Evolutionary conservation across 2,113 vertebrate species (phyloP), one percentile per base, ranked within the genome.

Genomic region (Lepus europaeus): DNA sequence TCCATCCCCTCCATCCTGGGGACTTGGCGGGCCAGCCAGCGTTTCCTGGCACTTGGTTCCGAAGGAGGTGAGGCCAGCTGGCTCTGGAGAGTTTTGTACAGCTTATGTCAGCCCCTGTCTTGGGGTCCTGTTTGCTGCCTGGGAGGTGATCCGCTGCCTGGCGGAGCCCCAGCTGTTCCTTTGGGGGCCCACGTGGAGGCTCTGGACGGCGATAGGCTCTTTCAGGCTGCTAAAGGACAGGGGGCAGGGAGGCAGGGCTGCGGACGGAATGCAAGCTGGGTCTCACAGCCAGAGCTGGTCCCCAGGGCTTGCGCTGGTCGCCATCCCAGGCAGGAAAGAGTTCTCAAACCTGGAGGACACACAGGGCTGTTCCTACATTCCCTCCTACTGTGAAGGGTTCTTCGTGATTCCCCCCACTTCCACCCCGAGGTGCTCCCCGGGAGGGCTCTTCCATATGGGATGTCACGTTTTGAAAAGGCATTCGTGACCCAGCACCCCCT

Each of bases 11-110:
- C 88, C 0, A 63, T 49, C 79, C 27, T 19, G 85, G 82, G 85
- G 82, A 49, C 85, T 77, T 93, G 95, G 96, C 39, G 0, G 68
- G 27, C 85, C 83, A 69, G 81, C 64, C 59, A 2, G 69, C 66
- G 59, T 94, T 95, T 95, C 70, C 93, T 96, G 96, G 96, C 96
- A 49, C 51, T 68, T 45, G 79, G n/a, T 70, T 29, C 27, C 17
- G 13, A 33, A 61, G 96, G 72, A 56, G 87, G 87, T 79, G 16
- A 95, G 79, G 92, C 94, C 96, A 93, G 95, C 94, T 97, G 96
- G 94, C 95, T 89, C 51, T 0, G 3, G 70, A 56, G 61, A 82
- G 31, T 25, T 93, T 70, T 91, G 79, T 64, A 31, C 36, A 69
- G n/a, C 91, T 78, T 29, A 45, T 59, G 91, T 95, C 92, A 89